phyloP scores from a whole-genome alignment of 2,113 vertebrate genomes.

The Labeo catla region DNA sequence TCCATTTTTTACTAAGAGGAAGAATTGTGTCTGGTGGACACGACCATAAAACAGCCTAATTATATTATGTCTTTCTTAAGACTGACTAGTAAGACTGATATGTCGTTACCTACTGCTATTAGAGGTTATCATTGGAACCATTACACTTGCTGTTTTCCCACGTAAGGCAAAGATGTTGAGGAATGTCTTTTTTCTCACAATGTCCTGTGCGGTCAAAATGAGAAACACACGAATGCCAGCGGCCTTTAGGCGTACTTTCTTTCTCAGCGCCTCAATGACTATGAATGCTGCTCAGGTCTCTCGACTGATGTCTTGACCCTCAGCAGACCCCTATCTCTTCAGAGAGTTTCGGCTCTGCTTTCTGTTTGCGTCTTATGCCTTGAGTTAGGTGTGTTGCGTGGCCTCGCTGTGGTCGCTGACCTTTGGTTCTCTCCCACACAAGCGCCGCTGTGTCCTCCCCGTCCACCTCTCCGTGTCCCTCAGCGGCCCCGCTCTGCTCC shows the following conservation, averaged over 20 bases:
- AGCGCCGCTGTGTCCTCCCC: slow-evolving; percentile 53
- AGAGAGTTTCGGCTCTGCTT: slow-evolving; percentile 63
- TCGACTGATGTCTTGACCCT: slow-evolving; percentile 59
- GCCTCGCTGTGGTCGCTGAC: slow-evolving; percentile 72
- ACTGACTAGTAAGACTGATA: neutral
- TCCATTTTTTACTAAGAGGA: neutral
- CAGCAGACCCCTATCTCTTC: slow-evolving; percentile 32
- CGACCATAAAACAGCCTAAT: neutral
- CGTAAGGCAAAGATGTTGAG: slow-evolving; percentile 35
- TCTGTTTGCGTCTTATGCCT: slow-evolving; percentile 70
- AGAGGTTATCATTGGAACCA: neutral
- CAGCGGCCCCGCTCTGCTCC: slow-evolving; percentile 68
- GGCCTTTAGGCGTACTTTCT: slow-evolving; percentile 44
- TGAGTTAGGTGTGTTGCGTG: slow-evolving; percentile 73
- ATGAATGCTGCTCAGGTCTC: slow-evolving; percentile 53
- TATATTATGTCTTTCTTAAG: neutral
- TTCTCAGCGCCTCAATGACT: slow-evolving; percentile 39
- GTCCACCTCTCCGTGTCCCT: slow-evolving; percentile 29
- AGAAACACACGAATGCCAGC: slow-evolving; percentile 53
- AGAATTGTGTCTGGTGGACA: neutral
- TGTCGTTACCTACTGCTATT: neutral
- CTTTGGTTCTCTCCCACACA: slow-evolving; percentile 76
- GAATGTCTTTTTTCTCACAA: slow-evolving; percentile 41
- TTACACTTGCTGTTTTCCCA: slow-evolving; percentile 13
- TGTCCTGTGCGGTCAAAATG: slow-evolving; percentile 41